Evolutionary conservation across 2,888 invertebrate species (phyloP), one percentile per base, ranked within the genome.

Genomic region (Onthophagus sagittarius): DNA sequence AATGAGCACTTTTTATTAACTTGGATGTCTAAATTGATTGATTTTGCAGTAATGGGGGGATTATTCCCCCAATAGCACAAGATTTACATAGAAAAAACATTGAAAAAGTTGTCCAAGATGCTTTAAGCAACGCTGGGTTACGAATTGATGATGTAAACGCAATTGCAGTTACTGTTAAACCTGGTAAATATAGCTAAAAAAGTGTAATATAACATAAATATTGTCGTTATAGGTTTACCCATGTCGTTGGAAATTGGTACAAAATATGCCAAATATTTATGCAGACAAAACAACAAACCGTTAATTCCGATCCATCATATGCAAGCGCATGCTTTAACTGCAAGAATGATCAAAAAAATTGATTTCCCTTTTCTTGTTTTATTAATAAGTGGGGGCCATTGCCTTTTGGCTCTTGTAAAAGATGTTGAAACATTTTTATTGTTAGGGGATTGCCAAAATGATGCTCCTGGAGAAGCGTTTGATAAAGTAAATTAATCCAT

Each of bases 241-340:
- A 81, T 94, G 72, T 96, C 96, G 73, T 86, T 99, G 72, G 78
- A 87, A 74, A 91, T 98, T 75, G 98, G 98, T 53, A 86, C 92
- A 64, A 90, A 91, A 77, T 95, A 95, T 89, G 96, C 94, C 0
- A 94, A 92, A 81, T 88, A 92, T 81, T 84, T 97, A 70, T 90
- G 93, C 15, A 88, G 86, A 77, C 86, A 86, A 71, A 87, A 90
- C 76, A 86, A 88, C 0, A 95, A 93, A 83, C 96, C 97, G 0
- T 86, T 99, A 76, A 94, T 99, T 82, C 97, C 99, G 0, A 92
- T 99, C 74, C 99, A 99, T 87, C 99, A 99, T 81, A 99, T 99
- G 99, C 94, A 98, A 88, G 99, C 99, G 0, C 99, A 99, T 88
- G 97, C 99, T 3, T 86, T 99, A 73, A 94, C 94, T 13, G 92